Evolutionary conservation across 2,888 invertebrate genomes (phyloP).

Genomic region (Ypsolopha sequella): DNA sequence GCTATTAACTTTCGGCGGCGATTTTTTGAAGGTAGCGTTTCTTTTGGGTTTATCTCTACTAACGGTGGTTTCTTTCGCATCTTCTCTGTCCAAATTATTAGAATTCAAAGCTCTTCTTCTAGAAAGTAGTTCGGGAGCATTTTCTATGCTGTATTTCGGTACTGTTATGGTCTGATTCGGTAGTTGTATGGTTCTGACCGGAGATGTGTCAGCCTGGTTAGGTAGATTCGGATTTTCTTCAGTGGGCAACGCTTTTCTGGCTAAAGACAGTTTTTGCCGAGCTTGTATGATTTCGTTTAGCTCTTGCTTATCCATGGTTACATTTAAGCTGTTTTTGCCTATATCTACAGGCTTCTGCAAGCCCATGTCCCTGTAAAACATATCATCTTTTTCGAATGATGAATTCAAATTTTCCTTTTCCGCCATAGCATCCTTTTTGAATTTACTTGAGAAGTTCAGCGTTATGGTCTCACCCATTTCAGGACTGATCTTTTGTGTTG

Average conservation of each 20-base stretch:
- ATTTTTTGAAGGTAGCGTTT: slow-evolving; percentile 52
- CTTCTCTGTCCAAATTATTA: slow-evolving; percentile 33
- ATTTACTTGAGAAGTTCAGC: slow-evolving; percentile 52
- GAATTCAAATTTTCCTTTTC: slow-evolving; percentile 53
- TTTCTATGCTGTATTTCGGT: slow-evolving; percentile 52
- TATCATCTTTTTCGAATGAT: slow-evolving; percentile 48
- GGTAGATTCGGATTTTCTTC: slow-evolving; percentile 36
- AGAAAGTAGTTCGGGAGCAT: slow-evolving; percentile 50
- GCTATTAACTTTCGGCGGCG: slow-evolving; percentile 33
- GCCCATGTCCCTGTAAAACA: slow-evolving; percentile 55
- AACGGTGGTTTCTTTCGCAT: slow-evolving; percentile 23
- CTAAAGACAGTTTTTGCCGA: slow-evolving; percentile 52
- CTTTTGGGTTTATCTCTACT: slow-evolving; percentile 42
- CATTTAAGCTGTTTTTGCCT: slow-evolving; percentile 43
- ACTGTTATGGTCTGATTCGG: slow-evolving; percentile 59
- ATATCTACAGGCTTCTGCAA: slow-evolving; percentile 34
- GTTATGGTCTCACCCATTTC: slow-evolving; percentile 54
- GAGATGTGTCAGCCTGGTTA: slow-evolving; percentile 32
- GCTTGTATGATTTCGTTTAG: slow-evolving; percentile 61
- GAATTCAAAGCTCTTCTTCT: slow-evolving; percentile 39
- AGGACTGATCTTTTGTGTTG: slow-evolving; percentile 1
- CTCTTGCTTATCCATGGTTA: slow-evolving; percentile 57
- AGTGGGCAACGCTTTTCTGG: slow-evolving; percentile 46
- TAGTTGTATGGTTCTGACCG: slow-evolving; percentile 49
- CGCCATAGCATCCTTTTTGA: slow-evolving; percentile 35